phyloP scores from a whole-genome alignment of 2,888 invertebrate genomes.

The Himalopsyche japonica region DNA sequence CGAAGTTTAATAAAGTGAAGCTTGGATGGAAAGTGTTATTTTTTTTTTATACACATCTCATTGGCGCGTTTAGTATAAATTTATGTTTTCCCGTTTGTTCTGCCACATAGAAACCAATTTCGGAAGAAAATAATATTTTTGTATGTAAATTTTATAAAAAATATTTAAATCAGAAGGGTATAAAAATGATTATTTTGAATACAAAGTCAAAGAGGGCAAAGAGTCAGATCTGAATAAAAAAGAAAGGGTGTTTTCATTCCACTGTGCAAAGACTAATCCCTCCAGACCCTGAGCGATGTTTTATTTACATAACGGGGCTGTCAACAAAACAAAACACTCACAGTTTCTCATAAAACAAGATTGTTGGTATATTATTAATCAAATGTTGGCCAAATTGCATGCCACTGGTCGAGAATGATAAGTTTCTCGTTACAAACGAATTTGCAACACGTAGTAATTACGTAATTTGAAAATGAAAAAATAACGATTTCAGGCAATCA shows the following conservation, averaged over 20 bases:
- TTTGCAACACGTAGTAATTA: not conserved
- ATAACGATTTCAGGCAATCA: no score
- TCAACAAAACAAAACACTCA: not conserved
- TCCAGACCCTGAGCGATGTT: not conserved
- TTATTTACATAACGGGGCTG: not conserved
- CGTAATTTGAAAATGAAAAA: not conserved
- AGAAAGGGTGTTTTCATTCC: not conserved
- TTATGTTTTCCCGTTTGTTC: no score
- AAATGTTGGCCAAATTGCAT: not conserved
- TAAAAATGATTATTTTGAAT: not conserved
- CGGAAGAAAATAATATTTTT: no score
- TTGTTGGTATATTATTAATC: not conserved
- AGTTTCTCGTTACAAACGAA: not conserved
- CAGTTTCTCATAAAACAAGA: not conserved
- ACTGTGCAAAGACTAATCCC: not conserved
- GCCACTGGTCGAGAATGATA: not conserved
- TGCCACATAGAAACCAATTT: no score
- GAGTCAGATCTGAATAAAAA: not conserved
- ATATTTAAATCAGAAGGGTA: not conserved
- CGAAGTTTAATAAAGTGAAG: no score
- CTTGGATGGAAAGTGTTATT: no score
- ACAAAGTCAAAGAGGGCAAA: not conserved
- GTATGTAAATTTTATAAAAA: not conserved
- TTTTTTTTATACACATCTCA: no score
- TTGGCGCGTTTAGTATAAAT: no score